phyloP scores from a whole-genome alignment of 2,113 vertebrate genomes.

The Lampris incognitus region DNA sequence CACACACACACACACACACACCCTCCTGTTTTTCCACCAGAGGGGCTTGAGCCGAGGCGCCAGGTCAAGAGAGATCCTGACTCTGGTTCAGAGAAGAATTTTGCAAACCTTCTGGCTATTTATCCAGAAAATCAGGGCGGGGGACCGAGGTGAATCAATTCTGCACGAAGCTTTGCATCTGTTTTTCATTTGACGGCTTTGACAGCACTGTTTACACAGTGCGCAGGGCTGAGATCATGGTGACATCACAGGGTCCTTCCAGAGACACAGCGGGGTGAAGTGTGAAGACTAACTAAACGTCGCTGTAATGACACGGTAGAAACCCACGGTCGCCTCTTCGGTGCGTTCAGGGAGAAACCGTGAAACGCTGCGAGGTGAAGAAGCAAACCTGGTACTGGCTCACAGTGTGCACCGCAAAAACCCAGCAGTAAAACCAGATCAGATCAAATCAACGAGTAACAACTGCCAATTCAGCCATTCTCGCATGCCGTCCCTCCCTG shows the following conservation, averaged over 20 bases:
- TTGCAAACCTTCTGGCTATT: background rate
- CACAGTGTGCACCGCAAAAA: constrained; percentile 20
- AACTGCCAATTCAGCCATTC: constrained; percentile 14
- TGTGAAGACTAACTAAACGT: background rate
- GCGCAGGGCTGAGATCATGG: background rate
- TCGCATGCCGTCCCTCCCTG: background rate
- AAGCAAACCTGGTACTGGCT: background rate
- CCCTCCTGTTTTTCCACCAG: constrained; percentile 25
- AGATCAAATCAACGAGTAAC: constrained; percentile 12
- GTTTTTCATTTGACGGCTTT: background rate
- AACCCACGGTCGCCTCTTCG: too few relatives aligned
- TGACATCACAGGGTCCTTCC: background rate
- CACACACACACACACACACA: constrained; percentile 9
- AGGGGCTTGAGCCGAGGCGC: constrained; percentile 13
- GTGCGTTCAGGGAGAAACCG: too few relatives aligned
- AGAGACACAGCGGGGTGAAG: too few relatives aligned
- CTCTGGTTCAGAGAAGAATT: constrained; percentile 12
- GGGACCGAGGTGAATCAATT: constrained; percentile 9
- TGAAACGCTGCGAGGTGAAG: background rate
- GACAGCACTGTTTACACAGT: background rate
- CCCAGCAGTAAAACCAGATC: constrained; percentile 34
- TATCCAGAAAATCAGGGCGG: constrained; percentile 12
- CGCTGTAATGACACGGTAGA: background rate
- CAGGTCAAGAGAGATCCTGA: constrained; percentile 36
- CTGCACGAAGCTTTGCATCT: background rate